These are phyloP conservation scores for Petrophora chlorosata DNA, from an alignment of 2,888 invertebrate genomes.

Conservation along the genomic window DNA sequence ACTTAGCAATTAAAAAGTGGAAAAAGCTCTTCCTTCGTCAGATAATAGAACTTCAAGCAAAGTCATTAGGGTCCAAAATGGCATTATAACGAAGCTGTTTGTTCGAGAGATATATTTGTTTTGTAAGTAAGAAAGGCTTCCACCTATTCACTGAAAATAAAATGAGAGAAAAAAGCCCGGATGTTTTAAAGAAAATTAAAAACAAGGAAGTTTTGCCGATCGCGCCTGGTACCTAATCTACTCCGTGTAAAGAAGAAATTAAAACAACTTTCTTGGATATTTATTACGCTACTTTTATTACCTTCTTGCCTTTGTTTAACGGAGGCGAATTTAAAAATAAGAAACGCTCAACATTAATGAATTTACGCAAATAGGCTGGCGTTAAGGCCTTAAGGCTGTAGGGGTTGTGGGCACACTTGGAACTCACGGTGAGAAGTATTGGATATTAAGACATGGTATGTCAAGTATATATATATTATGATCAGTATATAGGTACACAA, in stretches of 20 bases:
- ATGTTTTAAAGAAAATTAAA: constrained; percentile 84
- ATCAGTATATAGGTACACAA: too few species aligned
- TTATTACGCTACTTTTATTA: constrained; percentile 79
- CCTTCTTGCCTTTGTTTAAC: constrained; percentile 63
- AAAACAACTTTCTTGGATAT: constrained; percentile 82
- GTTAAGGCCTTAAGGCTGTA: constrained; percentile 16
- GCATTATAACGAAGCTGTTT: constrained; percentile 46
- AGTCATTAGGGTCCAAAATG: constrained; percentile 60
- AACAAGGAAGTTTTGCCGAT: constrained; percentile 81
- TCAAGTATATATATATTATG: too few species aligned
- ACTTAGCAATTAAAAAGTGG: constrained; percentile 71
- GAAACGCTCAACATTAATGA: constrained; percentile 46
- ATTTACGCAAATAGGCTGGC: constrained; percentile 35
- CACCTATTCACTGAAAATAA: constrained; percentile 77
- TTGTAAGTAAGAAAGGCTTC: constrained; percentile 77
- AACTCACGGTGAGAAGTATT: too few species aligned
- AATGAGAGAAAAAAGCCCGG: constrained; percentile 72
- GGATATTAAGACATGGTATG: too few species aligned
- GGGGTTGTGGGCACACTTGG: background rate
- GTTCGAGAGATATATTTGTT: constrained; percentile 68
- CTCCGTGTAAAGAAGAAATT: constrained; percentile 81
- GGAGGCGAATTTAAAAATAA: constrained; percentile 64
- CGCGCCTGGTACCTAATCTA: constrained; percentile 76
- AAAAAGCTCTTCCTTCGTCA: constrained; percentile 53
- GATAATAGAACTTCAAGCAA: constrained; percentile 59